phyloP scores from a whole-genome alignment of 1,140 invertebrate genomes.

The Pomacea maculata region DNA sequence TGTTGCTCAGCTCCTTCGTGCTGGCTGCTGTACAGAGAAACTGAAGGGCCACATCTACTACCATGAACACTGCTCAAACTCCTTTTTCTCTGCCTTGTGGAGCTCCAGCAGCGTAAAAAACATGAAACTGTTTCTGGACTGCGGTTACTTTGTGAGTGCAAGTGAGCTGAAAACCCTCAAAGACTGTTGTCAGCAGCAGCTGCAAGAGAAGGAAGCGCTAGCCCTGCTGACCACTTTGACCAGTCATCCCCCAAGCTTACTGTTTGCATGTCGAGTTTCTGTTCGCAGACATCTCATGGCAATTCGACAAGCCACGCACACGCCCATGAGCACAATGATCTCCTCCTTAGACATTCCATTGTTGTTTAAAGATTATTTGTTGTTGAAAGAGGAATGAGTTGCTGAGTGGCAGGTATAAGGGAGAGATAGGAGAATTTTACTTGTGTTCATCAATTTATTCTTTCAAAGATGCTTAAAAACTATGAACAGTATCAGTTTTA shows the following conservation, averaged over 20 bases:
- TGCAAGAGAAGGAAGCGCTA: neutral
- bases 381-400: neutral
- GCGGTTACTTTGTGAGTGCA: conserved; percentile 16
- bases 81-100: conserved; percentile 28
- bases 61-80: conserved; percentile 30
- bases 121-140: conserved; percentile 23
- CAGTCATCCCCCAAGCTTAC: neutral
- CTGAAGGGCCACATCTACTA: conserved; percentile 26
- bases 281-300: neutral
- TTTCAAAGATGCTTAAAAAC: no score
- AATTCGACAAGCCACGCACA: neutral
- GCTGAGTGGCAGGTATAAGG: no score
- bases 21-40: conserved; percentile 30
- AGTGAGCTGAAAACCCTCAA: neutral
- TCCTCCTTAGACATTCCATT: neutral
- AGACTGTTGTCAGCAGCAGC: neutral
- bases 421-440: no score
- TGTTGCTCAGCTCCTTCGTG: conserved; percentile 26
- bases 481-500: no score
- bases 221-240: neutral
- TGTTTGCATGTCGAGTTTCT: neutral
- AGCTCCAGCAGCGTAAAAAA: conserved; percentile 21
- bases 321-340: conserved; percentile 1
- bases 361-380: neutral
- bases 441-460: no score